Percentiles rank a stretch among this genome's conserved stretches.
These are phyloP conservation scores for Morpho helenor DNA, from an alignment of 2,888 invertebrate genomes.

Conservation along the genomic window DNA sequence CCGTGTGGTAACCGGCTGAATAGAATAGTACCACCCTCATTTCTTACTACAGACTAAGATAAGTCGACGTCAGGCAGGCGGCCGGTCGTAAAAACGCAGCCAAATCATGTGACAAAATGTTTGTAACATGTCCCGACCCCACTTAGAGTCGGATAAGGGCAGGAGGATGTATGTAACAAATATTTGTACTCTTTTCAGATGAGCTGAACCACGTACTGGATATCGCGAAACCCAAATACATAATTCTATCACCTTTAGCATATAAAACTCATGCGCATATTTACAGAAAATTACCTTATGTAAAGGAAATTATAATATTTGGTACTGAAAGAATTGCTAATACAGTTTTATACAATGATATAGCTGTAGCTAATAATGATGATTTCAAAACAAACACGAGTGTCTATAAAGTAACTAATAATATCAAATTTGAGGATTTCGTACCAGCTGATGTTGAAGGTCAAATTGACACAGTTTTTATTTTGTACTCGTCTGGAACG, in stretches of 20 bases:
- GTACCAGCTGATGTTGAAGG: slow-evolving; percentile 42
- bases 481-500: slow-evolving; percentile 64
- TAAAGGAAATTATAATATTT: slow-evolving; percentile 47
- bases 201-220: slow-evolving; percentile 50
- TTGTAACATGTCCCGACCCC: no score
- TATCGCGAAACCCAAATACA: slow-evolving; percentile 52
- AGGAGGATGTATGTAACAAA: no score
- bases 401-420: slow-evolving; percentile 29
- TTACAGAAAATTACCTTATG: slow-evolving; percentile 31
- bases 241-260: slow-evolving; percentile 48
- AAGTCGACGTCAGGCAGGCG: no score
- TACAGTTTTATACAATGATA: slow-evolving; percentile 40
- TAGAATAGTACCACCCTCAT: no score
- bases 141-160: no score
- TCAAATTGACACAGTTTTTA: slow-evolving; percentile 43
- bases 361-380: slow-evolving; percentile 29
- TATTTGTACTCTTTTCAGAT: slow-evolving; percentile 36
- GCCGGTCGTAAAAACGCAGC: no score
- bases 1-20: no score
- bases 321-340: slow-evolving; percentile 37
- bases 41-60: no score
- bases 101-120: no score
- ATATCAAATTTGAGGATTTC: slow-evolving; percentile 47
- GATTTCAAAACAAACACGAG: background rate
- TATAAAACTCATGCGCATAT: slow-evolving; percentile 42